Percentiles rank a stretch among this genome's conserved stretches.
Conservation (phyloP, 2,113 vertebrate species). For the Acanthochromis polyacanthus region DNA sequence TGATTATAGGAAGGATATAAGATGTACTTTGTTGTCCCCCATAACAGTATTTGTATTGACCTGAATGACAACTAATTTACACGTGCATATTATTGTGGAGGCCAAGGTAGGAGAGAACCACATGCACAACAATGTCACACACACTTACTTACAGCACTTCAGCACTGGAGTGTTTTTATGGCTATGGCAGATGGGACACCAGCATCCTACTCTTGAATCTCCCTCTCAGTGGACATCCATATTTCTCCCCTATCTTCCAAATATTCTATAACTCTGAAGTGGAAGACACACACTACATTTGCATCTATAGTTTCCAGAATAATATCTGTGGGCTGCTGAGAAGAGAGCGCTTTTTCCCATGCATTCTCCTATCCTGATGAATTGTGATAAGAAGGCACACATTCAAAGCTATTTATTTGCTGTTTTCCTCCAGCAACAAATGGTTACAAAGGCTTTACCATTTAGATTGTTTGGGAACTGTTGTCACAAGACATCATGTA, state of each 20-base stretch:
- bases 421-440: not conserved
- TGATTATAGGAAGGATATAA: no score
- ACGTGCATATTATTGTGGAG: no score
- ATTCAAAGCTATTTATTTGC: not conserved
- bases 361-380: not conserved
- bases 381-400: not conserved
- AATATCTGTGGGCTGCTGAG: not conserved
- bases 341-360: not conserved
- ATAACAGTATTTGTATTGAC: no score
- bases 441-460: not conserved
- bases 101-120: no score
- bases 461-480: not conserved
- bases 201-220: no score
- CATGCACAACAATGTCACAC: no score
- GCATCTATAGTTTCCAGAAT: not conserved
- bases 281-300: not conserved
- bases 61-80: no score
- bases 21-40: no score
- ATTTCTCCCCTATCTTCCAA: not conserved
- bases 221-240: no score
- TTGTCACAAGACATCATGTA: not conserved
- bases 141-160: no score
- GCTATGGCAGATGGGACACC: no score
- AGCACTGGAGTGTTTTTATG: no score
- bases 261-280: not conserved